Conservation (phyloP, 2,113 vertebrate genomes). For the Etheostoma cragini region DNA sequence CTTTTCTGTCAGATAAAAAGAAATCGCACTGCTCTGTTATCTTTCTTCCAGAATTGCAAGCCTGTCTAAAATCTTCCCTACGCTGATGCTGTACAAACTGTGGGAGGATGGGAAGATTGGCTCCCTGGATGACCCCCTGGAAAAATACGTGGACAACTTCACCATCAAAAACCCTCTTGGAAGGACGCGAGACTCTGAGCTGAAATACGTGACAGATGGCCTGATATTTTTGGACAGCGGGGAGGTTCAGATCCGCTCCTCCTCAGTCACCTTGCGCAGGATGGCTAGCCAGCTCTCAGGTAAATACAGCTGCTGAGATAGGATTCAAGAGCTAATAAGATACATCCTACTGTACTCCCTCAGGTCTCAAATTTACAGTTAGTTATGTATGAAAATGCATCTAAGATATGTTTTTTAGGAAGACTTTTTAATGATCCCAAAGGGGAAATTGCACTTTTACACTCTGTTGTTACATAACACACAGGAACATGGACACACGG, state of each 20-base stretch:
- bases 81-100: constrained; percentile 92
- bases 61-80: constrained; percentile 94
- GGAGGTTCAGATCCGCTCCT: constrained; percentile 82
- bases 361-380: neutral
- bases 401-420: neutral
- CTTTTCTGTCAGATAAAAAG: neutral
- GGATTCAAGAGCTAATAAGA: neutral
- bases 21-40: neutral
- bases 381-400: neutral
- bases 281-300: constrained; percentile 93
- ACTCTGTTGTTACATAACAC: too few species aligned
- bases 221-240: constrained; percentile 87
- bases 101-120: constrained; percentile 93
- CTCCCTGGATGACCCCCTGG: constrained; percentile 92
- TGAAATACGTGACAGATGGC: constrained; percentile 84
- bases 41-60: constrained; percentile 88
- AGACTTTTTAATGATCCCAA: too few species aligned
- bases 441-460: too few species aligned
- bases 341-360: neutral
- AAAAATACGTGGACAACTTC: constrained; percentile 89
- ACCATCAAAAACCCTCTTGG: constrained; percentile 93
- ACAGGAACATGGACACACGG: too few species aligned
- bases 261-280: constrained; percentile 89
- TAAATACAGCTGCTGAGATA: constrained; percentile 16
- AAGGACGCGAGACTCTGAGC: constrained; percentile 78